Percentiles rank a stretch among this genome's conserved stretches.
phyloP scores from a whole-genome alignment of 2,888 invertebrate genomes.

The Volucella zonaria region DNA sequence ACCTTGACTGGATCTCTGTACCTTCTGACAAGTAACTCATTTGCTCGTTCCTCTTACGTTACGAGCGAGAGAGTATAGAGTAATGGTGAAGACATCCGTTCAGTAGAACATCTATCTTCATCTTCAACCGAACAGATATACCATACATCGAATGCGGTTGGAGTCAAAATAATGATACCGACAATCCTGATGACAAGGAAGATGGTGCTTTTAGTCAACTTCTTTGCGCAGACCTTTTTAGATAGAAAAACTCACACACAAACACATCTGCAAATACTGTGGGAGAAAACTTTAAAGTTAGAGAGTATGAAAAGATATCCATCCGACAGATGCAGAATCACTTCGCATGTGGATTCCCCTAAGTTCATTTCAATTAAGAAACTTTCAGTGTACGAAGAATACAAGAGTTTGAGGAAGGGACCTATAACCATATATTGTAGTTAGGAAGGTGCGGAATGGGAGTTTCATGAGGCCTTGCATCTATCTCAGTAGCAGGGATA shows the following conservation, averaged over 20 bases:
- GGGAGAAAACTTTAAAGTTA: slow-evolving; percentile 18
- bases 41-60: slow-evolving; percentile 41
- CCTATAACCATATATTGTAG: too few species aligned
- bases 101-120: slow-evolving; percentile 16
- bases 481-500: slow-evolving; percentile 35
- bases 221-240: neutral
- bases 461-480: slow-evolving; percentile 8
- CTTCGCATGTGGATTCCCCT: slow-evolving; percentile 60
- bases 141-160: slow-evolving; percentile 26
- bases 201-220: slow-evolving; percentile 34
- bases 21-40: slow-evolving; percentile 37
- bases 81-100: neutral
- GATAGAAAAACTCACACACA: neutral
- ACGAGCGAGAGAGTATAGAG: neutral
- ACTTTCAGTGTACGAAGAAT: slow-evolving; percentile 63
- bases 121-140: neutral
- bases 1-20: slow-evolving; percentile 37
- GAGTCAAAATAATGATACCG: slow-evolving; percentile 48
- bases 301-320: slow-evolving; percentile 35
- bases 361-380: slow-evolving; percentile 74
- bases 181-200: slow-evolving; percentile 28
- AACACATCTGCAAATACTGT: neutral
- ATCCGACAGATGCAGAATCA: slow-evolving; percentile 52
- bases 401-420: neutral
- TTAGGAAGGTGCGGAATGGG: neutral